These are phyloP conservation scores for Vollenhovia emeryi DNA, from an alignment of 1,140 invertebrate species.

Conservation along the genomic window DNA sequence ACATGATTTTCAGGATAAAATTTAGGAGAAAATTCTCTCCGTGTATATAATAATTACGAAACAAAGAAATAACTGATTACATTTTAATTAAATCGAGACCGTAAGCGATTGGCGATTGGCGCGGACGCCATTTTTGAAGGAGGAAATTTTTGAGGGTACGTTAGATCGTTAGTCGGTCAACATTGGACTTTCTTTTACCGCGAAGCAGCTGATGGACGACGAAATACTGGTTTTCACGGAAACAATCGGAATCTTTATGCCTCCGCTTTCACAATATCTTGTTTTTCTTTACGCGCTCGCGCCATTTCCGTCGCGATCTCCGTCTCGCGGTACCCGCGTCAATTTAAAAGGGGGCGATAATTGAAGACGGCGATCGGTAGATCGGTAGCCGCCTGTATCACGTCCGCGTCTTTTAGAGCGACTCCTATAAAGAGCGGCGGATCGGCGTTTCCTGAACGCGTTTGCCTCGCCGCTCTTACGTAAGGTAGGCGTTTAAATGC, in stretches of 20 bases:
- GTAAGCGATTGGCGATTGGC: neutral
- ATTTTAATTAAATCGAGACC: neutral
- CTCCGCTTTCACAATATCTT: conserved; percentile 10
- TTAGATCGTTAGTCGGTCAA: neutral
- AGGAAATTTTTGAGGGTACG: neutral
- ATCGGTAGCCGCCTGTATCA: neutral
- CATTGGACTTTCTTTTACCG: conserved; percentile 20
- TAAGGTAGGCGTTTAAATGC: conserved; percentile 76
- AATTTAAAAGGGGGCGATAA: neutral
- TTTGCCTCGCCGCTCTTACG: conserved; percentile 69
- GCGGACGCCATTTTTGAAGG: too few relatives aligned
- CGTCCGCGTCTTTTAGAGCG: conserved; percentile 23
- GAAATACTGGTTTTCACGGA: conserved; percentile 19
- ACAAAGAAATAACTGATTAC: too few relatives aligned
- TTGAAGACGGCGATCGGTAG: neutral
- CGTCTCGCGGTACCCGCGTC: neutral
- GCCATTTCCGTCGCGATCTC: neutral
- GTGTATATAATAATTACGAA: too few relatives aligned
- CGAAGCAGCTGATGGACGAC: neutral
- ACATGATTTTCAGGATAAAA: too few relatives aligned
- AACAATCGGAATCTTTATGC: conserved; percentile 23
- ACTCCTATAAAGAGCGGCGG: conserved; percentile 25
- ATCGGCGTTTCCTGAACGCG: conserved; percentile 73
- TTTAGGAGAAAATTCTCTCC: too few relatives aligned
- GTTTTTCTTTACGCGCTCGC: neutral